phyloP scores from a whole-genome alignment of 2,888 invertebrate genomes.

The Oscheius sp. region DNA sequence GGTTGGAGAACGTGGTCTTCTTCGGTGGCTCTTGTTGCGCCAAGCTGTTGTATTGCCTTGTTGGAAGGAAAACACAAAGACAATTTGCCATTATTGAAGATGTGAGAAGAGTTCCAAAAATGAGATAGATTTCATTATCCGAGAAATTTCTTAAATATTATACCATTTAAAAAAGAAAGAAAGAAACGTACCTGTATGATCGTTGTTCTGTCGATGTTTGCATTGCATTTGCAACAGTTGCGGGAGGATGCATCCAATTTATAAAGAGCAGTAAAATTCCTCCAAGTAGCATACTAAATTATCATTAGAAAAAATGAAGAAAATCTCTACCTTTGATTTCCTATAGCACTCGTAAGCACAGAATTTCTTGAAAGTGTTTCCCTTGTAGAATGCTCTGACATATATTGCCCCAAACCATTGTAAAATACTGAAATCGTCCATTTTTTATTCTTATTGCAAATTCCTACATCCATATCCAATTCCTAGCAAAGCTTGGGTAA shows the following conservation, averaged over 20 bases:
- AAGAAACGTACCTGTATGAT: slow-evolving; percentile 6
- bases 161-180: not conserved
- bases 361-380: slow-evolving; percentile 37
- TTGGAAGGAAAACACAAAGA: slow-evolving; percentile 15
- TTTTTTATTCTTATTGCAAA: not conserved
- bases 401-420: slow-evolving; percentile 29
- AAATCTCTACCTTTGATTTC: slow-evolving; percentile 19
- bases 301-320: not conserved
- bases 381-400: slow-evolving; percentile 37
- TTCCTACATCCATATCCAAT: slow-evolving; percentile 34
- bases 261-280: slow-evolving; percentile 23
- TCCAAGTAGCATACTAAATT: slow-evolving; percentile 32
- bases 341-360: slow-evolving; percentile 30
- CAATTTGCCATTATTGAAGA: slow-evolving; percentile 5
- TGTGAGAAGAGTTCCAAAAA: slow-evolving; percentile 13
- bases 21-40: slow-evolving; percentile 22
- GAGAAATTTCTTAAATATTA: slow-evolving; percentile 24
- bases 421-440: slow-evolving; percentile 24
- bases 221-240: not conserved
- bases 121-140: slow-evolving; percentile 22
- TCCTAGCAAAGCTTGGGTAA: slow-evolving; percentile 20
- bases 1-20: slow-evolving; percentile 14
- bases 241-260: slow-evolving; percentile 11
- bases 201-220: not conserved
- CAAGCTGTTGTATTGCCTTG: slow-evolving; percentile 16